These are phyloP conservation scores for Porites lobata DNA, from an alignment of 92 coral and sea anemone genomes.

Conservation along the genomic window DNA sequence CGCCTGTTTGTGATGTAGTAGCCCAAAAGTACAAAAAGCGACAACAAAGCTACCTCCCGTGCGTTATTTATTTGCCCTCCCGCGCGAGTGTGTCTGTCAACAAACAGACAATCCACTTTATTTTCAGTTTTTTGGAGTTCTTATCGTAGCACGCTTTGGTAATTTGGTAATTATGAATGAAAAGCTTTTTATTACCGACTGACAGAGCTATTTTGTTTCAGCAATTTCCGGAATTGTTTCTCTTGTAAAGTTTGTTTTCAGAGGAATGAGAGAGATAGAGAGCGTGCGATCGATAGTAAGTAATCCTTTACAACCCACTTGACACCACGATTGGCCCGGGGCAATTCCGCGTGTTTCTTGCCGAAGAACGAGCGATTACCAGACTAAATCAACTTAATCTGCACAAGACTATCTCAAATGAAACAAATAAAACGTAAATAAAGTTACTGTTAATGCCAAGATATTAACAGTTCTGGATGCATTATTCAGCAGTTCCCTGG, in stretches of 20 bases:
- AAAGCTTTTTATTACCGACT: slow-evolving; percentile 20
- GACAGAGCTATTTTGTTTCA: slow-evolving; percentile 50
- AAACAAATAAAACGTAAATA: not conserved
- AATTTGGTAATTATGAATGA: slow-evolving; percentile 14
- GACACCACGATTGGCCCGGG: slow-evolving; percentile 32
- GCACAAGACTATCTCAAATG: not conserved
- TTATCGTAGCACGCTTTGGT: slow-evolving; percentile 18
- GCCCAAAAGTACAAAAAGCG: not conserved
- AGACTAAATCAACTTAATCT: not conserved
- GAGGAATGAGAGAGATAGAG: slow-evolving; percentile 39
- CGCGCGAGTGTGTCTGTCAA: slow-evolving; percentile 22
- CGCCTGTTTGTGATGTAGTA: slow-evolving; percentile 27
- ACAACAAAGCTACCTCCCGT: slow-evolving; percentile 12
- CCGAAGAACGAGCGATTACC: not conserved
- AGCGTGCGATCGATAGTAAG: slow-evolving; percentile 8
- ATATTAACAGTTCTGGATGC: not conserved
- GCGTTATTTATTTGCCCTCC: slow-evolving; percentile 26
- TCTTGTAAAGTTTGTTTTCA: slow-evolving; percentile 27
- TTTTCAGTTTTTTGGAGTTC: slow-evolving; percentile 6
- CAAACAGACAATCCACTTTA: slow-evolving; percentile 49
- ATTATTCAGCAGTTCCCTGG: not conserved
- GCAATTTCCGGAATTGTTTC: slow-evolving; percentile 49
- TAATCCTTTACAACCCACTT: slow-evolving; percentile 30
- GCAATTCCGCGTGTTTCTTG: not conserved
- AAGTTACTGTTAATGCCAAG: no score